Conservation (phyloP, 2,888 invertebrate genomes). For the Hirudinaria manillensis region DNA sequence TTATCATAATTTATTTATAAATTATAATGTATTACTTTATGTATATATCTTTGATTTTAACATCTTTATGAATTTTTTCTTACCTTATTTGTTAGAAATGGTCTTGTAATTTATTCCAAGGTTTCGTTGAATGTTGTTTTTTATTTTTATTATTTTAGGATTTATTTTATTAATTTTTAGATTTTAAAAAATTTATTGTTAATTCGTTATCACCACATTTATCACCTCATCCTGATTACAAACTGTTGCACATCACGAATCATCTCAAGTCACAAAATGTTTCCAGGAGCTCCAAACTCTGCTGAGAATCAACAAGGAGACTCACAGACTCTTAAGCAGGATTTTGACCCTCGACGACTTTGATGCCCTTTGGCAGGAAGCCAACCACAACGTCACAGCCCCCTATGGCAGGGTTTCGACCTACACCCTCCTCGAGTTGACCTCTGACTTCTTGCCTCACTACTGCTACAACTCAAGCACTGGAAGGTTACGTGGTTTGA, state of each 20-base stretch:
- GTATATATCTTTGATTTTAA: too few species aligned
- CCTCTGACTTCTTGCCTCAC: slow-evolving; percentile 89
- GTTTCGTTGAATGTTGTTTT: not conserved
- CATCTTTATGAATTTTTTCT: too few species aligned
- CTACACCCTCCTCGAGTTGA: slow-evolving; percentile 93
- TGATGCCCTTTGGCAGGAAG: slow-evolving; percentile 84
- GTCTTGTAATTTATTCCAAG: not conserved
- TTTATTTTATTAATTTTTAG: too few species aligned
- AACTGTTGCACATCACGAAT: not conserved
- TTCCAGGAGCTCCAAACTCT: slow-evolving; percentile 80
- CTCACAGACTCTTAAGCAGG: slow-evolving; percentile 79
- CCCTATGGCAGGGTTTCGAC: slow-evolving; percentile 88
- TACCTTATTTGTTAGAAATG: too few species aligned
- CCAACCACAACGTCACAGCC: slow-evolving; percentile 89
- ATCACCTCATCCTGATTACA: too few species aligned
- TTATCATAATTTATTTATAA: not conserved
- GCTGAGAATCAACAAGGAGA: slow-evolving; percentile 81
- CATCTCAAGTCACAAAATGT: not conserved
- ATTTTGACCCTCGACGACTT: slow-evolving; percentile 86
- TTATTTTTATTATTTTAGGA: too few species aligned
- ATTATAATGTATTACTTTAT: too few species aligned
- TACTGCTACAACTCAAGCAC: slow-evolving; percentile 96
- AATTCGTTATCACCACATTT: too few species aligned
- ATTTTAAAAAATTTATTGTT: too few species aligned
- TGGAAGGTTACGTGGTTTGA: slow-evolving; percentile 64